Base-by-base conservation (phyloP, 2,888 invertebrate species). In the Macrosoma leucophasiata region DNA sequence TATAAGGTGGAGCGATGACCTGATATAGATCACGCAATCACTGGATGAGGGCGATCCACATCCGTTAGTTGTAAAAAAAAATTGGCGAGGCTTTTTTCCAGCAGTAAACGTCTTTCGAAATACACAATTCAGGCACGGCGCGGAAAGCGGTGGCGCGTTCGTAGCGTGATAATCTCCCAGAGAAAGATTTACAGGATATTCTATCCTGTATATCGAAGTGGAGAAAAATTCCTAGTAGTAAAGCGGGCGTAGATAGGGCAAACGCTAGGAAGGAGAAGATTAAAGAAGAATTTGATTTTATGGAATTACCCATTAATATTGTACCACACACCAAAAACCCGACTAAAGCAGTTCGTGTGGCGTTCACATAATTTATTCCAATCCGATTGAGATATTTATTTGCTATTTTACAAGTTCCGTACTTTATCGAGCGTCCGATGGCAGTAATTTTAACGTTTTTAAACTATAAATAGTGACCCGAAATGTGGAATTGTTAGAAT, bases 321-420 rank as follows among this genome's bases (percentile, higher is more conserved):
- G 47, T 41, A 43, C 51, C 55, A 46, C 19, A 50, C 41, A 24
- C 35, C 40, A 41, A 53, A 50, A 48, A 43, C 39, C 41, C 38
- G 13, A 25, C 39, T 39, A 30, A 36, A 41, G 46, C 41, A 43
- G 50, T 74, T 57, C 76, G 76, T 76, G 78, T 62, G 47, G 43
- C 43, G 36, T 35, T 35, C 30, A 46, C 61, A 74, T 76, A 64
- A 74, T 60, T 77, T 64, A 60, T 51, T 43, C 37, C 34, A 28
- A 46, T 50, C 43, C 61, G 60, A 75, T 73, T 70, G 69, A 71
- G 72, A 75, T 73, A 75, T 76, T 76, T 74, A 74, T 73, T 71
- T 56, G 55, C 62, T 67, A 64, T 67, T 70, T 65, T 56, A 63
- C 68, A 63, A 74, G 60, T 75, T 68, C 50, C 55, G 51, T 55